A percentile compares a stretch with the other conserved stretches of the same genome.
Evolutionary conservation across 2,888 invertebrate genomes (phyloP).

Genomic region (Cryptocheilus praepositus): DNA sequence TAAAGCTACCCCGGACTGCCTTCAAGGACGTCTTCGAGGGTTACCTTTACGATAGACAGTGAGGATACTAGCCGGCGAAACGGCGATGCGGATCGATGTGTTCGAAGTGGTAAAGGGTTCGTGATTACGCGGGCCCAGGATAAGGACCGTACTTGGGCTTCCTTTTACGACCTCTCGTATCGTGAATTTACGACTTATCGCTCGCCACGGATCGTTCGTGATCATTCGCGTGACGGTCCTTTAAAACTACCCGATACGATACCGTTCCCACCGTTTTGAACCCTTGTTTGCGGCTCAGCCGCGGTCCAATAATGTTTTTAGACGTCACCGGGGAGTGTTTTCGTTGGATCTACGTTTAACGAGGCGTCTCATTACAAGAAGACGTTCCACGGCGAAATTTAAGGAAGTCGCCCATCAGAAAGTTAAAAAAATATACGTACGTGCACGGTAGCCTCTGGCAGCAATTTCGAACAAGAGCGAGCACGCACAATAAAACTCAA

Average conservation of each 20-base stretch:
- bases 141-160: slow-evolving; percentile 56
- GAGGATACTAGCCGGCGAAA: slow-evolving; percentile 41
- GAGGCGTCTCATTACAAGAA: no score
- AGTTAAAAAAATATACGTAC: no score
- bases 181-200: slow-evolving; percentile 68
- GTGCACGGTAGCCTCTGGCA: no score
- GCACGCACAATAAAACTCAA: no score
- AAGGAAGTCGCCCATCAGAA: no score
- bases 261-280: slow-evolving; percentile 12
- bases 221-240: slow-evolving; percentile 49
- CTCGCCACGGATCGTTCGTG: slow-evolving; percentile 48
- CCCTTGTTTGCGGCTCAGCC: not conserved
- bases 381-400: no score
- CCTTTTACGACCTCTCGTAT: slow-evolving; percentile 57
- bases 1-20: slow-evolving; percentile 15
- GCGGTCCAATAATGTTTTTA: not conserved
- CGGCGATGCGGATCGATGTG: slow-evolving; percentile 51
- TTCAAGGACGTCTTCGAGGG: slow-evolving; percentile 39
- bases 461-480: no score
- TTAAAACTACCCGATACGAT: slow-evolving; percentile 51
- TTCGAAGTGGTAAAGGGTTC: slow-evolving; percentile 60
- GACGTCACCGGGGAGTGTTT: no score
- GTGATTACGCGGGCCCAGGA: slow-evolving; percentile 65
- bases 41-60: slow-evolving; percentile 50
- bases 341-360: no score